These are phyloP conservation scores for Sweltsa coloradensis DNA, from an alignment of 1,140 invertebrate species.

Conservation along the genomic window DNA sequence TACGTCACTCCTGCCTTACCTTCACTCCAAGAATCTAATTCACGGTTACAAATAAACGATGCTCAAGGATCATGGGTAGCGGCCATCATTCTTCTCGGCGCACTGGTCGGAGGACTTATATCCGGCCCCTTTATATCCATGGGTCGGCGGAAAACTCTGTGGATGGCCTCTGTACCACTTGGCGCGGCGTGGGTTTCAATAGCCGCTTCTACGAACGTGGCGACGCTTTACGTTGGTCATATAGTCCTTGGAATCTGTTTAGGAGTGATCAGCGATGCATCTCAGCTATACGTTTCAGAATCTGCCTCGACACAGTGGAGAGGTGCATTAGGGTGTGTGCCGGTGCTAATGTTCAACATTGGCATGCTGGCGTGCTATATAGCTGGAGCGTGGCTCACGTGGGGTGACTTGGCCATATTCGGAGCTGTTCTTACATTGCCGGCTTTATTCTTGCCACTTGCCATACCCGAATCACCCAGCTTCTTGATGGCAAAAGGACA, in stretches of 20 bases:
- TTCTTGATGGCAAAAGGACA: conserved; percentile 17
- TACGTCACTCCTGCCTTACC: conserved; percentile 13
- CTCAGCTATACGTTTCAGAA: conserved; percentile 42
- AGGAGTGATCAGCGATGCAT: conserved; percentile 9
- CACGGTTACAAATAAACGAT: conserved; percentile 5
- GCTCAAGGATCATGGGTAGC: conserved; percentile 30
- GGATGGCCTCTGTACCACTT: conserved; percentile 27
- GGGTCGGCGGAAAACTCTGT: conserved; percentile 27
- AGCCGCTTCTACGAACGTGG: conserved; percentile 26
- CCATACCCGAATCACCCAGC: conserved; percentile 34
- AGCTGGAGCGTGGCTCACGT: conserved; percentile 13
- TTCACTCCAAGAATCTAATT: background rate
- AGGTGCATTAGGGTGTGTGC: conserved; percentile 32
- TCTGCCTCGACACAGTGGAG: conserved; percentile 32
- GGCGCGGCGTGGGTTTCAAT: conserved; percentile 29
- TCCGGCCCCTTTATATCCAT: conserved; percentile 27
- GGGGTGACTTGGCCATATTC: conserved; percentile 11
- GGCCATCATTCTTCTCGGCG: conserved; percentile 30
- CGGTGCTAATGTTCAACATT: conserved; percentile 14
- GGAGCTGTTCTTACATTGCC: conserved; percentile 10
- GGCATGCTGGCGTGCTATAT: conserved; percentile 12
- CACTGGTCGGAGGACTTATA: conserved; percentile 27
- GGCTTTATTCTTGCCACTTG: conserved; percentile 7
- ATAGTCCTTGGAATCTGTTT: conserved; percentile 9
- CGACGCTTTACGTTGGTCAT: conserved; percentile 27